A percentile compares a stretch with the other conserved stretches of the same genome.
Evolutionary conservation across 2,797 vertebrate genomes (phyloP).

Genomic region (Sebastes trivittatus): DNA sequence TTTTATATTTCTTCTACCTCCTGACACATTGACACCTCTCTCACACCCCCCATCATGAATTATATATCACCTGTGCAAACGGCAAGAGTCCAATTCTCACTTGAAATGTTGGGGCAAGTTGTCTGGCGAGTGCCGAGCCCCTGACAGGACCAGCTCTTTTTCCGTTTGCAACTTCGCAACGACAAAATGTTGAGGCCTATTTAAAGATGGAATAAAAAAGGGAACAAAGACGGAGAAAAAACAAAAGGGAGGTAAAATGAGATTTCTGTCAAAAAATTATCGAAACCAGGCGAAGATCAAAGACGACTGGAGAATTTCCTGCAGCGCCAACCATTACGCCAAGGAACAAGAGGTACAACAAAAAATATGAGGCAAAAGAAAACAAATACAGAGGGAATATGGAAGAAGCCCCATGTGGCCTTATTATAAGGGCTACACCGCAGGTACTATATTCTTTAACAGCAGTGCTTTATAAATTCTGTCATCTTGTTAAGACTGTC

Average conservation of each 20-base stretch:
- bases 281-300: constrained; percentile 75
- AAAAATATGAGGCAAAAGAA: constrained; percentile 84
- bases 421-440: constrained; percentile 91
- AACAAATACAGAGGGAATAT: constrained; percentile 84
- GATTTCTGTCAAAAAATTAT: constrained; percentile 81
- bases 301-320: constrained; percentile 79
- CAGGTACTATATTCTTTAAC: constrained; percentile 87
- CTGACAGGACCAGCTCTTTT: constrained; percentile 79
- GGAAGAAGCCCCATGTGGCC: constrained; percentile 88
- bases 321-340: constrained; percentile 74
- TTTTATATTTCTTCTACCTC: constrained; percentile 84
- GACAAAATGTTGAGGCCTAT: constrained; percentile 73
- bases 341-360: constrained; percentile 81
- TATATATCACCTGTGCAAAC: constrained; percentile 83
- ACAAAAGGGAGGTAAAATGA: constrained; percentile 69
- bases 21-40: constrained; percentile 87
- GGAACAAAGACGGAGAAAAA: constrained; percentile 58
- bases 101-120: constrained; percentile 86
- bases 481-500: constrained; percentile 89
- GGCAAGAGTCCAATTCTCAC: constrained; percentile 84
- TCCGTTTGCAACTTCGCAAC: constrained; percentile 67
- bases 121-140: constrained; percentile 70
- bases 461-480: constrained; percentile 90
- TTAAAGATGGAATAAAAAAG: constrained; percentile 62
- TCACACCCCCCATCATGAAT: constrained; percentile 82